phyloP scores from a whole-genome alignment of 2,888 invertebrate genomes.

The Hypsopygia costalis region DNA sequence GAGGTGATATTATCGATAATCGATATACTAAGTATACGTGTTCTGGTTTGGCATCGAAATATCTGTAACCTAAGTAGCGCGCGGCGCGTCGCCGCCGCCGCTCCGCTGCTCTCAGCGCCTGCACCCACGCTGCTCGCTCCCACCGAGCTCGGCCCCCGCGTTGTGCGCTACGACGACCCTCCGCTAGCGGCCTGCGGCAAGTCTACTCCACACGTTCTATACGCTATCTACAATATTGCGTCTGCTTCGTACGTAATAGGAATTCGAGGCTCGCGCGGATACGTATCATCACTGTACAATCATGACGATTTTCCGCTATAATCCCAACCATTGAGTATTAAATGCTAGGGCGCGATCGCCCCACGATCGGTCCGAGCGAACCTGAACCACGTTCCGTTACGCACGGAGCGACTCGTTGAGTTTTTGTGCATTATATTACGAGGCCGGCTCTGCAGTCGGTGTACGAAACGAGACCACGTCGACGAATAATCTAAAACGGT shows the following conservation, averaged over 20 bases:
- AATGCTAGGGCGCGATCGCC: not conserved
- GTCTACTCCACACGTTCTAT: slow-evolving; percentile 4
- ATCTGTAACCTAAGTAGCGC: slow-evolving; percentile 60
- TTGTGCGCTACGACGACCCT: slow-evolving; percentile 17
- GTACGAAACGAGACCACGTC: slow-evolving; percentile 50
- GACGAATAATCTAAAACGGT: slow-evolving; percentile 46
- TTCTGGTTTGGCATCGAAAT: slow-evolving; percentile 76
- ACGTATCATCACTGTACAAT: too few relatives aligned
- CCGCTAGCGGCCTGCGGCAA: too few relatives aligned
- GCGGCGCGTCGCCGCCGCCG: slow-evolving; percentile 31
- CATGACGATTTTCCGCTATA: too few relatives aligned
- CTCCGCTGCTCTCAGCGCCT: slow-evolving; percentile 29
- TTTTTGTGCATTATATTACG: slow-evolving; percentile 22
- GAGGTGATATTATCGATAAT: slow-evolving; percentile 68
- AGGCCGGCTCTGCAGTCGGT: slow-evolving; percentile 38
- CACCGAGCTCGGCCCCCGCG: slow-evolving; percentile 28
- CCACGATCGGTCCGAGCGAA: not conserved
- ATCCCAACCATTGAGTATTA: too few relatives aligned
- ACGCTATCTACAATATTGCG: not conserved
- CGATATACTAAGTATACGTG: slow-evolving; percentile 72
- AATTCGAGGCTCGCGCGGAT: not conserved
- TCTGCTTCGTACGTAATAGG: not conserved
- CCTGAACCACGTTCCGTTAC: slow-evolving; percentile 14
- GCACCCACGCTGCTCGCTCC: slow-evolving; percentile 23
- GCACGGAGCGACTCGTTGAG: slow-evolving; percentile 17